These are phyloP conservation scores for Phylloscopus collybita DNA, from an alignment of 2,797 vertebrate genomes.

Conservation along the genomic window DNA sequence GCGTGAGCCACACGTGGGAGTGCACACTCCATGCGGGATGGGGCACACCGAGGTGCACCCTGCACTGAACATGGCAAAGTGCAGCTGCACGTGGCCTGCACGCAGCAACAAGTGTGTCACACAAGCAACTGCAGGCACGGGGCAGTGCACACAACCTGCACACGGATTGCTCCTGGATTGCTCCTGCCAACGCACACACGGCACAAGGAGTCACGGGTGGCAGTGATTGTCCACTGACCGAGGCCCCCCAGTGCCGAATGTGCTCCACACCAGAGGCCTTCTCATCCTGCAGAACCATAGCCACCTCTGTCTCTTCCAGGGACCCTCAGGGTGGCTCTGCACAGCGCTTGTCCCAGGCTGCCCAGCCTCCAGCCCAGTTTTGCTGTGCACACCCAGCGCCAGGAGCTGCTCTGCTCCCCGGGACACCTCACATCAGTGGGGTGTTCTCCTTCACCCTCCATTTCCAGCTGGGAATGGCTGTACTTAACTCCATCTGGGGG, in stretches of 20 bases:
- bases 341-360: not conserved
- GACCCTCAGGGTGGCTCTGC: not conserved
- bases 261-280: not conserved
- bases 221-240: fast-evolving
- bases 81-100: not conserved
- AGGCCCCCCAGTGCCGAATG: not conserved
- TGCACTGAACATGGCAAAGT: fast-evolving
- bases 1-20: fast-evolving
- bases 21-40: not conserved
- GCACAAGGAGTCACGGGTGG: not conserved
- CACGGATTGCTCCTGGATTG: fast-evolving
- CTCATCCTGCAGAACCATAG: not conserved
- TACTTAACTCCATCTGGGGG: not conserved
- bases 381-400: not conserved
- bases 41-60: not conserved
- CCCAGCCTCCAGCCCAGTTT: not conserved
- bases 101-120: fast-evolving
- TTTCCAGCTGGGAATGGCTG: not conserved
- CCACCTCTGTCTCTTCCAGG: not conserved
- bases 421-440: too few relatives aligned
- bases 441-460: not conserved
- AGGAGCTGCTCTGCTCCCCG: not conserved
- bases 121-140: fast-evolving
- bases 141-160: fast-evolving
- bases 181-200: fast-evolving